Conservation (phyloP, 2,888 invertebrate species). For the Keiferia lycopersicella region DNA sequence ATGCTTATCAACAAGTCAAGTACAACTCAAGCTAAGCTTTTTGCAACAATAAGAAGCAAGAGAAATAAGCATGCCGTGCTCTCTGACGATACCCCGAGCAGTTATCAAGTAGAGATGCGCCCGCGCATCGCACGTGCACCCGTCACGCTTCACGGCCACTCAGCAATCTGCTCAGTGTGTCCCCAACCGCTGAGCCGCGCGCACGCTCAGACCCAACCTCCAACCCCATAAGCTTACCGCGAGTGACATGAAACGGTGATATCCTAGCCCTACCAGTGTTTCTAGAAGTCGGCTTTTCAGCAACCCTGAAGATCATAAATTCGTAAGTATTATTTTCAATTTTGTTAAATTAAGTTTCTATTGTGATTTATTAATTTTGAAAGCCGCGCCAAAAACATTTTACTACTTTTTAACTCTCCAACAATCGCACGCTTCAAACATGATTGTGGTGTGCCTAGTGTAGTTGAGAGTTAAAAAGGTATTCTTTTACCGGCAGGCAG, state of each 20-base stretch:
- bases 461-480: conserved; percentile 24
- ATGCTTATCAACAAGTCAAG: no score
- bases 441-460: no score
- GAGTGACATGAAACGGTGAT: conserved; percentile 67
- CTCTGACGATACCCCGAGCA: conserved; percentile 16
- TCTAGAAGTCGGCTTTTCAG: conserved; percentile 36
- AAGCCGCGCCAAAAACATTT: conserved; percentile 11
- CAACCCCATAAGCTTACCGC: conserved; percentile 48
- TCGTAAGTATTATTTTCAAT: conserved; percentile 55
- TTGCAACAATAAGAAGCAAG: background rate
- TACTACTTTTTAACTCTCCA: background rate
- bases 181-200: conserved; percentile 61
- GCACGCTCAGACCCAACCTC: conserved; percentile 61
- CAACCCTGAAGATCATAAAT: conserved; percentile 58
- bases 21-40: background rate
- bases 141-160: conserved; percentile 73
- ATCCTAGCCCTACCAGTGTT: conserved; percentile 51
- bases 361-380: background rate
- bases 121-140: conserved; percentile 70
- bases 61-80: background rate
- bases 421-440: conserved; percentile 22
- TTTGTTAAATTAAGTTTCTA: background rate
- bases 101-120: conserved; percentile 50
- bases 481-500: conserved; percentile 42
- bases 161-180: conserved; percentile 75